Evolutionary conservation across 1,140 invertebrate genomes (phyloP).

Genomic region (Drosophila melanogaster): DNA sequence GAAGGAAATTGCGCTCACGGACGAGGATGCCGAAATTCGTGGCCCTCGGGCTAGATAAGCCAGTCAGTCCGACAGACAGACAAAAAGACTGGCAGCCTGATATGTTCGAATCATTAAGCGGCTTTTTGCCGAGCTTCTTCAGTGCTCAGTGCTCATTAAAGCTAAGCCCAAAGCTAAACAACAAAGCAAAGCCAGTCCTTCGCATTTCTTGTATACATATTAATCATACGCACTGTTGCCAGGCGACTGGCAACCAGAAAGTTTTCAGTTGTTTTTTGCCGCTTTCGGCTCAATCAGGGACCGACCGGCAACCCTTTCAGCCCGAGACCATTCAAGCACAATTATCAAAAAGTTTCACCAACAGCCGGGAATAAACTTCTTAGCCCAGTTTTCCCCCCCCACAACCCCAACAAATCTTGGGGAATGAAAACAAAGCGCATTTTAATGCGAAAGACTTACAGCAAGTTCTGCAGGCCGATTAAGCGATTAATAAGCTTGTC

Average conservation of each 20-base stretch:
- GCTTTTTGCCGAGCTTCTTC: conserved; percentile 42
- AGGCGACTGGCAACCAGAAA: conserved; percentile 35
- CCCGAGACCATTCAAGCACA: conserved; percentile 61
- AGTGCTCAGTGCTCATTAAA: conserved; percentile 62
- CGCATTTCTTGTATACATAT: conserved; percentile 49
- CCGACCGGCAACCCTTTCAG: conserved; percentile 61
- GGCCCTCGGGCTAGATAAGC: conserved; percentile 53
- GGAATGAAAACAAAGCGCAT: conserved; percentile 54
- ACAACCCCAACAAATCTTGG: neutral
- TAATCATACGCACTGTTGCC: conserved; percentile 64
- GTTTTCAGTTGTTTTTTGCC: conserved; percentile 40
- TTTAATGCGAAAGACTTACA: conserved; percentile 75
- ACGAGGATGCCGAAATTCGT: conserved; percentile 6
- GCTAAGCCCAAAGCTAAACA: conserved; percentile 70
- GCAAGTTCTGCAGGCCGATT: conserved; percentile 79
- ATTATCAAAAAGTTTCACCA: conserved; percentile 74
- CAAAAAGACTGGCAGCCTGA: conserved; percentile 39
- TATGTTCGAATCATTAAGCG: conserved; percentile 72
- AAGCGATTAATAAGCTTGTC: conserved; percentile 82
- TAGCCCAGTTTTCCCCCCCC: neutral
- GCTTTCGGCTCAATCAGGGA: conserved; percentile 43
- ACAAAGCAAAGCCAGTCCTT: conserved; percentile 21
- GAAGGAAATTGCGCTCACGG: conserved; percentile 18
- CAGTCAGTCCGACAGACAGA: conserved; percentile 20
- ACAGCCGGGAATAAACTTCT: conserved; percentile 61